These are phyloP conservation scores for Pristis pectinata DNA, from an alignment of 2,797 vertebrate genomes.

Conservation along the genomic window DNA sequence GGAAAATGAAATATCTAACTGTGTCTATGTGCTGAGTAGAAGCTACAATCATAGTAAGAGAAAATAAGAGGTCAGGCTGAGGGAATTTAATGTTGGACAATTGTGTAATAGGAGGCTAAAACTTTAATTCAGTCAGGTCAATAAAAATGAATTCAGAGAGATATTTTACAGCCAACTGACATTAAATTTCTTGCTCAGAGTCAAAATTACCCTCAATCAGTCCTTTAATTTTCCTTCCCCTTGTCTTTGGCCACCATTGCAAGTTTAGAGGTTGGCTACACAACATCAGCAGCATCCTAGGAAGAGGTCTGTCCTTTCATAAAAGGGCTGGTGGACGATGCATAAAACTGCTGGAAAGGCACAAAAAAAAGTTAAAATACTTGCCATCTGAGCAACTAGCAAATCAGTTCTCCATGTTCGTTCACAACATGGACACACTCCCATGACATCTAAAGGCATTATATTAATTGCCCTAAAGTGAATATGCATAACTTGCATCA, in stretches of 20 bases:
- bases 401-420: not conserved
- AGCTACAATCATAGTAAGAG: not conserved
- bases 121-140: too few species aligned
- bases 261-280: not conserved
- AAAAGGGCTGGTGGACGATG: not conserved
- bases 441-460: not conserved
- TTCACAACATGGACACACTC: too few species aligned
- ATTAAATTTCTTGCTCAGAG: too few species aligned
- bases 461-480: not conserved
- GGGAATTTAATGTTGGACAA: not conserved
- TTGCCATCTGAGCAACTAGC: not conserved
- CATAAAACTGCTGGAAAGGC: not conserved
- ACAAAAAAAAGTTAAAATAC: not conserved
- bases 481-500: not conserved
- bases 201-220: too few species aligned
- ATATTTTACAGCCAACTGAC: not conserved
- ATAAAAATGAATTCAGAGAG: not conserved
- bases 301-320: not conserved
- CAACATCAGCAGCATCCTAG: not conserved
- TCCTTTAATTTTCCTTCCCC: too few species aligned
- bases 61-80: not conserved
- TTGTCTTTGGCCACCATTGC: not conserved
- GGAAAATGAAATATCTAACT: not conserved
- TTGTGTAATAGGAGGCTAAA: not conserved
- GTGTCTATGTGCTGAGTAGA: not conserved